Base-by-base conservation (phyloP, 2,888 invertebrate genomes). In the Clivina fossor region DNA sequence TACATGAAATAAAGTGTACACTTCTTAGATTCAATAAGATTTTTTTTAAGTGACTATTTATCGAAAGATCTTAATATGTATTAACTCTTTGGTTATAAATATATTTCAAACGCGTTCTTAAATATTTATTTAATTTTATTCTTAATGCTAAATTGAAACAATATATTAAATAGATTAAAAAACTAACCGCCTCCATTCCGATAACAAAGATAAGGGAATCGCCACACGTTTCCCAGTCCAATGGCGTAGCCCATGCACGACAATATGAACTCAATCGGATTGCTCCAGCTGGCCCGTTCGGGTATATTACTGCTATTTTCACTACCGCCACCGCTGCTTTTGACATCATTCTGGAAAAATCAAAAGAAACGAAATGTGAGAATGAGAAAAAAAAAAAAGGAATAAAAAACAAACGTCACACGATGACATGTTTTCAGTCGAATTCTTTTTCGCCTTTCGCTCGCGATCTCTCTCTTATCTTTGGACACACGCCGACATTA, bases 161-260 rank as follows among this genome's bases (percentile, higher is more conserved):
- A n/a, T n/a, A n/a, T n/a, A n/a, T n/a, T n/a, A 24, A 9, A 7
- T 7, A 24, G 5, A 24, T 24, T 7, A 5, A 9, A 28, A 11
- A 44, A 73, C 79, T 75, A 73, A 87, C 88, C 88, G 69, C 88
- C 88, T 50, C 88, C 89, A 73, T 88, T 88, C 66, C 85, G 82
- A 71, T 88, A 88, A 67, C 84, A 84, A 41, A 89, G 77, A 70
- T 86, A 89, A 4, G 89, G 89, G 72, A 89, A 89, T 61, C 88
- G 77, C 86, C 86, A 87, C 40, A 89, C 86, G 70, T 89, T 89
- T 58, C 88, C 88, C 59, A 88, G 76, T 37, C 88, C 88, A 40
- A 89, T 85, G 28, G 88, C 87, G 65, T 88, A 87, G 30, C 88
- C 87, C 60, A 88, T 77, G 70, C 87, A 88, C 47, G 86, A 86